These are phyloP conservation scores for Netelia inedita DNA, from an alignment of 2,888 invertebrate genomes.

Conservation along the genomic window DNA sequence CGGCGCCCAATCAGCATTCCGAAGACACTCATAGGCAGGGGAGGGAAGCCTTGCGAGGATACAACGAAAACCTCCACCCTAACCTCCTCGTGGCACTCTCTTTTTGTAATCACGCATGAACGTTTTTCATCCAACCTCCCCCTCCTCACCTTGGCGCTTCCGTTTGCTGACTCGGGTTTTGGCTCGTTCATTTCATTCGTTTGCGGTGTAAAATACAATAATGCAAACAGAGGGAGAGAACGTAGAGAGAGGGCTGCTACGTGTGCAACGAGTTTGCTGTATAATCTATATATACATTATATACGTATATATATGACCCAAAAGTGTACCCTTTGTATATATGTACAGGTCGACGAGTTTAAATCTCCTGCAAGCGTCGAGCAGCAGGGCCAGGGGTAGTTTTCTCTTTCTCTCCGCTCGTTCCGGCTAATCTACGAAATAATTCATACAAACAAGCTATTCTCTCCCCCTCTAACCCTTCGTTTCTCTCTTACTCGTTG, in stretches of 20 bases:
- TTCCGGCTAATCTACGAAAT: conserved; percentile 60
- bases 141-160: not conserved
- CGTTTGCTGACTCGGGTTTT: conserved; percentile 33
- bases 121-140: conserved; percentile 52
- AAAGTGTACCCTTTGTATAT: conserved; percentile 21
- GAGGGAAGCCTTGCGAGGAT: not conserved
- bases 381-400: conserved; percentile 1
- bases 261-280: conserved; percentile 9
- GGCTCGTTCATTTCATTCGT: conserved; percentile 44
- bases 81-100: not conserved
- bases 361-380: conserved; percentile 28
- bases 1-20: conserved; percentile 62
- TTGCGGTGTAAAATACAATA: conserved; percentile 34
- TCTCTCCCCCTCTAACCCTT: not conserved
- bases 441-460: conserved; percentile 60
- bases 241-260: not conserved
- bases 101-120: conserved; percentile 62
- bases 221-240: conserved; percentile 25
- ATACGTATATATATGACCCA: conserved; percentile 8
- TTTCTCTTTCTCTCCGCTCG: conserved; percentile 24
- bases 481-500: conserved; percentile 5
- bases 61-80: too few species aligned
- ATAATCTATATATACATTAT: conserved; percentile 13
- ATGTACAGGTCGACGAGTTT: conserved; percentile 6
- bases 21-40: conserved; percentile 7